Evolutionary conservation across 2,888 invertebrate species (phyloP), one percentile per base, ranked within the genome.

Genomic region (Cephus nigrinus): DNA sequence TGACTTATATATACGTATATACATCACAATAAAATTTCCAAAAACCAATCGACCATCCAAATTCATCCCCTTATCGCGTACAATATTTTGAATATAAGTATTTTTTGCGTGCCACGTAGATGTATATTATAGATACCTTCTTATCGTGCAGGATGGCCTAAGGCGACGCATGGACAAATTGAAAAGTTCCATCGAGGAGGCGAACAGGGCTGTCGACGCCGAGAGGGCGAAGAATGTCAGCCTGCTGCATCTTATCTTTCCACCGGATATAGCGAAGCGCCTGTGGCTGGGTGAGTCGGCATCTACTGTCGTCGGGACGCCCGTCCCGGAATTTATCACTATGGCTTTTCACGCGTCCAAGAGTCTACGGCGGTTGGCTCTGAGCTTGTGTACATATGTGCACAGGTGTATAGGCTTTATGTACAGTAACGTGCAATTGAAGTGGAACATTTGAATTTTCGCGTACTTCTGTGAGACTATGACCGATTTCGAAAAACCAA

Each of bases 211-310:
- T 0, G 98, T 98, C 0, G 97, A 97, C 88, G 96, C 97, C 84
- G 98, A 98, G 90, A 93, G 98, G 82, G 97, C 97, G 92, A 98
- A 98, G 92, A 98, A 98, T 89, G 98, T 98, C 88, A 97, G 98
- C 85, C 93, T 98, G 12, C 93, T 98, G 76, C 97, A 98, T 92
- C 94, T 98, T 89, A 98, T 98, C 92, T 98, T 98, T 90, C 98
- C 98, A 30, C 97, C 98, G 40, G 97, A 97, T 90, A 98, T 98
- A 84, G 98, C 98, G 4, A 97, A 97, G 91, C 94, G 97, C 80
- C 93, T 98, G 73, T 98, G 98, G 98, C 93, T 97, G 84, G 98
- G 97, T 97, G 93, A 93, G 94, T 87, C 23, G 55, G 55, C 55
- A 23, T 55, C 55, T 15, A 15, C 23, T 9, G 55, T 55, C 23